Conservation (phyloP, 2,888 invertebrate species). For the Andrena trimmerana region DNA sequence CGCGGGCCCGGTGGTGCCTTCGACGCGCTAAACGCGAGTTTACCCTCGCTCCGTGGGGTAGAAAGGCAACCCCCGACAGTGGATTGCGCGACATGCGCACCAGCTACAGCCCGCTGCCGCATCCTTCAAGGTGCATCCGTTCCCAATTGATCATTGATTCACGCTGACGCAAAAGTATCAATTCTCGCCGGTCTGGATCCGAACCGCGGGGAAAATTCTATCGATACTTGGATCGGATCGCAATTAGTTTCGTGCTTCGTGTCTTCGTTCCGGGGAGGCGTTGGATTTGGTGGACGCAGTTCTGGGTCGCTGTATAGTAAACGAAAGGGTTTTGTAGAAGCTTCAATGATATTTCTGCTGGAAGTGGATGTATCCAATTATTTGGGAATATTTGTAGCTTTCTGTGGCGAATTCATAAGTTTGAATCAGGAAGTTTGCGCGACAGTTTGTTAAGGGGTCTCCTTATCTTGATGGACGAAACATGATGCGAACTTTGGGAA, state of each 20-base stretch:
- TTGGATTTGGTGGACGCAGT: too few species aligned
- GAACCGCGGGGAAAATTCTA: neutral
- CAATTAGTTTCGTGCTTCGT: neutral
- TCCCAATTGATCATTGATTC: conserved; percentile 61
- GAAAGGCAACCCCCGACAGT: conserved; percentile 46
- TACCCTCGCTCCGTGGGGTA: conserved; percentile 35
- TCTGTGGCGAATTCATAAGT: too few species aligned
- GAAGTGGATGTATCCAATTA: too few species aligned
- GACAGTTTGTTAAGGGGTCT: too few species aligned
- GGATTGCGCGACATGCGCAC: conserved; percentile 60
- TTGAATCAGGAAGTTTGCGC: too few species aligned
- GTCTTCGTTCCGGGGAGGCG: too few species aligned
- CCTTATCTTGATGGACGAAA: too few species aligned
- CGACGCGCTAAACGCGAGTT: conserved; percentile 59
- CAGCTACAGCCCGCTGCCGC: conserved; percentile 45
- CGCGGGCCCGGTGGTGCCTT: conserved; percentile 24
- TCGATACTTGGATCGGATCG: neutral
- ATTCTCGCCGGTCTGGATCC: conserved; percentile 2
- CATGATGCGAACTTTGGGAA: too few species aligned
- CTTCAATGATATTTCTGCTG: too few species aligned
- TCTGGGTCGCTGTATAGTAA: too few species aligned
- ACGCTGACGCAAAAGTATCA: conserved; percentile 30
- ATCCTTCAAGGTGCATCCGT: conserved; percentile 61
- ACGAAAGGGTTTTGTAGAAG: too few species aligned
- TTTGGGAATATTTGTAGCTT: too few species aligned